phyloP scores from a whole-genome alignment of 2,888 invertebrate species.

The Folsomia candida region DNA sequence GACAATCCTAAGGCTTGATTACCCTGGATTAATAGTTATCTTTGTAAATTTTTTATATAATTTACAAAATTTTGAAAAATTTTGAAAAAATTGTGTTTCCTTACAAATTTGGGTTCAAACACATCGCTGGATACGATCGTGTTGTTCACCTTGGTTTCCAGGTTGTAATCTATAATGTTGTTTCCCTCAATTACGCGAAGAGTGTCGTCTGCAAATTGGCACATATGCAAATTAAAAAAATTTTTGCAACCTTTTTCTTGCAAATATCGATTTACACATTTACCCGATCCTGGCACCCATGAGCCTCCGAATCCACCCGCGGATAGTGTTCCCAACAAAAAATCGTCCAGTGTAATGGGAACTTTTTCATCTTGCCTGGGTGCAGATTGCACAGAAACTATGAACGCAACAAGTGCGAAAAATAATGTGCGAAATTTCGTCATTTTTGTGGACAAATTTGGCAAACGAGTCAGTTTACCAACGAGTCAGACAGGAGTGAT shows the following conservation, averaged over 20 bases:
- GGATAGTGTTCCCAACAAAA: constrained; percentile 13
- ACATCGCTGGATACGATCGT: constrained; percentile 2
- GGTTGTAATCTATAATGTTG: constrained; percentile 16
- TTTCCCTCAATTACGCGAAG: constrained; percentile 13
- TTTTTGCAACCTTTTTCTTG: background rate
- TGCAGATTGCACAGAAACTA: background rate
- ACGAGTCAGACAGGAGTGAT: too few species aligned
- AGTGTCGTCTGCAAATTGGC: constrained; percentile 20
- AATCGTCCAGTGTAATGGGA: constrained; percentile 33
- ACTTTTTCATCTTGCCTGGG: constrained; percentile 3
- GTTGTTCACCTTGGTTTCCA: background rate
- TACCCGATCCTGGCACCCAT: constrained; percentile 32
- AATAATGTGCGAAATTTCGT: too few species aligned
- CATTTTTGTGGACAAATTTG: too few species aligned
- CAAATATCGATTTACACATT: background rate
- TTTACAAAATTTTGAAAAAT: background rate
- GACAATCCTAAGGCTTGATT: constrained; percentile 17
- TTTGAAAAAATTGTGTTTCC: background rate
- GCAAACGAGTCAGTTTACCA: too few species aligned
- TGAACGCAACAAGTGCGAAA: background rate
- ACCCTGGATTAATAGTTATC: too few species aligned
- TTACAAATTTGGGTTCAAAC: constrained; percentile 18
- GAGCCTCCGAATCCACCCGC: constrained; percentile 25
- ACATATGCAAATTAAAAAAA: background rate
- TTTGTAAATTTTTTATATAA: too few species aligned